These are phyloP conservation scores for Triplophysa siluroides DNA, from an alignment of 2,113 vertebrate species.

Conservation along the genomic window DNA sequence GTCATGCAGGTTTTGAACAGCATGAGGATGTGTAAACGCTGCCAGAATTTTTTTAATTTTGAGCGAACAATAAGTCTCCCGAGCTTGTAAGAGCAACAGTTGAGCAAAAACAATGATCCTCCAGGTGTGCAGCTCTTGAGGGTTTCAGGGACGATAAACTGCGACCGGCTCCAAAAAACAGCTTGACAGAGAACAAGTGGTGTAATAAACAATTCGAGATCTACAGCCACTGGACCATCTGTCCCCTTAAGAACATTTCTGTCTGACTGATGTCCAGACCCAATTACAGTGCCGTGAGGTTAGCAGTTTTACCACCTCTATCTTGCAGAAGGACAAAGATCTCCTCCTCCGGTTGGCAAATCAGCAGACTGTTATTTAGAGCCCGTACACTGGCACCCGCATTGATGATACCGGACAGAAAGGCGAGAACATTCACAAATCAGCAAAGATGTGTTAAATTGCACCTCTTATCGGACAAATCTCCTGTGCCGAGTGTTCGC, in stretches of 20 bases:
- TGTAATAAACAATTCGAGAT: conserved; percentile 32
- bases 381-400: conserved; percentile 58
- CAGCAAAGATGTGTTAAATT: conserved; percentile 63
- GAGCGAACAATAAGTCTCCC: not conserved
- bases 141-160: conserved; percentile 9
- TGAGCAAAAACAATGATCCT: not conserved
- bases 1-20: no score
- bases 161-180: conserved; percentile 10
- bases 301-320: conserved; percentile 35
- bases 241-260: conserved; percentile 33
- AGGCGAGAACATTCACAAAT: conserved; percentile 68
- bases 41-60: not conserved
- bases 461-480: conserved; percentile 69
- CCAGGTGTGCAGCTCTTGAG: not conserved
- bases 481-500: conserved; percentile 46
- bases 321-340: conserved; percentile 48
- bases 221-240: conserved; percentile 20
- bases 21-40: not conserved
- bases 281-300: conserved; percentile 41
- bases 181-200: conserved; percentile 40
- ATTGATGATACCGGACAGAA: conserved; percentile 66
- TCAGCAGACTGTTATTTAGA: conserved; percentile 59
- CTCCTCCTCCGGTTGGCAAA: conserved; percentile 29
- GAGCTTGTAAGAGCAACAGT: not conserved
- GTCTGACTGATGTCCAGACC: conserved; percentile 32